These are phyloP conservation scores for Amblyopsis hoosieri DNA, from an alignment of 2,797 vertebrate species.

Conservation along the genomic window DNA sequence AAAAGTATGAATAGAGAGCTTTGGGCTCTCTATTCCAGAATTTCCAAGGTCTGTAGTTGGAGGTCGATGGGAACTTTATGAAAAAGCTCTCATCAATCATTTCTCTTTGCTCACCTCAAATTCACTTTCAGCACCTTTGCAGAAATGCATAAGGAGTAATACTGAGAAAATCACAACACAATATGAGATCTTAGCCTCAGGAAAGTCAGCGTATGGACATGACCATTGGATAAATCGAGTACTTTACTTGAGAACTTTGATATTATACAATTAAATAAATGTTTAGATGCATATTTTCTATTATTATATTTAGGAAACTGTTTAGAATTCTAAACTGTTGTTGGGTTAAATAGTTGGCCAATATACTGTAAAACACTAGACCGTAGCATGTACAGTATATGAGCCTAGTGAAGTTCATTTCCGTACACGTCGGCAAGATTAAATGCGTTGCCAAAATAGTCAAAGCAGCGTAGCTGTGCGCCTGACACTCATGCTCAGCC, in stretches of 20 bases:
- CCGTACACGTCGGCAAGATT: slow-evolving; percentile 40
- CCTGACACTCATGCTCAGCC: slow-evolving; percentile 2
- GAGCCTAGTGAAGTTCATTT: slow-evolving; percentile 33
- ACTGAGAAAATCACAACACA: background rate
- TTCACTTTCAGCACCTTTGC: background rate
- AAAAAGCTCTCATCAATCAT: slow-evolving; percentile 31
- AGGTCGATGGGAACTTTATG: slow-evolving; percentile 24
- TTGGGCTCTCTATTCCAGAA: background rate
- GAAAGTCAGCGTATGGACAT: background rate
- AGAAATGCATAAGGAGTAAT: slow-evolving; percentile 16
- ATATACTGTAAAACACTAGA: slow-evolving; percentile 33
- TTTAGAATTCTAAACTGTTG: slow-evolving; percentile 8
- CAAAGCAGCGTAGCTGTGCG: slow-evolving; percentile 5
- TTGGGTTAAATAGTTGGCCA: slow-evolving; percentile 23
- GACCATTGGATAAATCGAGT: background rate
- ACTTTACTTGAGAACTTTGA: background rate
- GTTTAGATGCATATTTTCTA: too few species aligned
- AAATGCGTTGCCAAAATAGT: slow-evolving; percentile 37
- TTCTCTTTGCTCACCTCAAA: slow-evolving; percentile 17
- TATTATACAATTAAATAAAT: too few species aligned
- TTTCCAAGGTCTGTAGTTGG: slow-evolving; percentile 29
- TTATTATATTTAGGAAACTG: background rate
- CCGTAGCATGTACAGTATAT: slow-evolving; percentile 17
- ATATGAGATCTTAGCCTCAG: slow-evolving; percentile 4
- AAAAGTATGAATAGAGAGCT: slow-evolving; percentile 20